These are phyloP conservation scores for Drosophila ezoana DNA, from an alignment of 2,888 invertebrate genomes.

Conservation along the genomic window DNA sequence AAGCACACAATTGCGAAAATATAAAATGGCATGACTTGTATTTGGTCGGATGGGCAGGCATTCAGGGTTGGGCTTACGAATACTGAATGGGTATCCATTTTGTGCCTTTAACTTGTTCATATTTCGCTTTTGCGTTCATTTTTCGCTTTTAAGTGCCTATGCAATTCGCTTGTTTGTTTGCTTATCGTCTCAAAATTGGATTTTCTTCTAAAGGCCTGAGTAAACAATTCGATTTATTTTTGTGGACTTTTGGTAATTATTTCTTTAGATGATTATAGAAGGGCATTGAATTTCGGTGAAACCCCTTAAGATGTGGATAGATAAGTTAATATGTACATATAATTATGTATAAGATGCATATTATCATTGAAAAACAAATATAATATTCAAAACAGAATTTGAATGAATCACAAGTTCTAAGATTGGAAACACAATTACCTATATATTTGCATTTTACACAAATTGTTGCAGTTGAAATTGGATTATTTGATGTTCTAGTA, in stretches of 20 bases:
- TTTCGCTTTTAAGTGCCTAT: constrained; percentile 28
- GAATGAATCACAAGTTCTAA: no score
- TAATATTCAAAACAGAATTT: no score
- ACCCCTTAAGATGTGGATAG: background rate
- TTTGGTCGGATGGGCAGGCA: background rate
- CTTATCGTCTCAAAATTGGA: constrained; percentile 19
- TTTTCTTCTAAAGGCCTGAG: constrained; percentile 23
- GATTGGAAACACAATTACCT: no score
- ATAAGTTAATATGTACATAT: background rate
- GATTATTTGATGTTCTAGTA: no score
- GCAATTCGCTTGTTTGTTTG: constrained; percentile 40
- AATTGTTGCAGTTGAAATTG: no score
- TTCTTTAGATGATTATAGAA: constrained; percentile 11
- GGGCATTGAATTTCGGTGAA: background rate
- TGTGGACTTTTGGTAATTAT: constrained; percentile 33
- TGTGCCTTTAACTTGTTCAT: constrained; percentile 31
- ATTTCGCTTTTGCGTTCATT: constrained; percentile 28
- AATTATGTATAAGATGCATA: no score
- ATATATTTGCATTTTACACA: no score
- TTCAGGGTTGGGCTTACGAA: background rate
- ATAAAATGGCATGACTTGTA: constrained; percentile 24
- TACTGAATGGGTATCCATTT: constrained; percentile 30
- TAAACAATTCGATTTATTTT: constrained; percentile 47
- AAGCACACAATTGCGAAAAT: constrained; percentile 36
- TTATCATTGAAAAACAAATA: no score